Base-by-base conservation (phyloP, 2,888 invertebrate genomes). In the Metopia argyrocephala region DNA sequence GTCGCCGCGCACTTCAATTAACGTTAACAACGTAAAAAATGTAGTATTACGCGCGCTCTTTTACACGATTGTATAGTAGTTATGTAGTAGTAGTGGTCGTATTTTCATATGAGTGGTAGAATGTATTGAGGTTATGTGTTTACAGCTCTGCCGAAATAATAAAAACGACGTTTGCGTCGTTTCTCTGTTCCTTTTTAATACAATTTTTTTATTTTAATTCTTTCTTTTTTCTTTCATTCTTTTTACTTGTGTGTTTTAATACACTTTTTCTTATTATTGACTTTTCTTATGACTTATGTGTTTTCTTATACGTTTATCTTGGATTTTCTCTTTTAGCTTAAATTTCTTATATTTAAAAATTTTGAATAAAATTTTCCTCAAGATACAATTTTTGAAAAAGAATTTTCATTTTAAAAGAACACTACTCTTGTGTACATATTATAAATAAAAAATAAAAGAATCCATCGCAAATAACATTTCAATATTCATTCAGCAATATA, bases 191-290 rank as follows among this genome's bases (percentile, higher is more conserved):
- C 66, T 48, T 56, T 70, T 73, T 62, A 50, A 48, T 62, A 66
- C 56, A 18, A 38, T 78, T 54, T 61, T 62, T 56, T 62, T 83
- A 79, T 81, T 68, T 80, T 76, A 78, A 83, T 83, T 84, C 73
- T 76, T 83, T 82, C 83, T 82, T 84, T 84, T 48, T 87, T 85
- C 85, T 9, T 61, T 85, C 54, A 38, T 66, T 78, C 54, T 59
- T 69, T 65, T 70, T 61, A 61, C 54, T 64, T 66, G 18, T 73
- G 68, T 52, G 61, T 65, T 74, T 78, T 61, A 73, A 62, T 48
- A 62, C 45, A 68, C 31, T 23, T 57, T 68, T 74, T 74, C 65
- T 74, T 81, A 64, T 76, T 81, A 74, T 76, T 81, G 78, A 81
- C 69, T 81, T 81, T 81, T 81, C 80, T 69, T 78, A 46, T 74